Percentiles rank a stretch among this genome's conserved stretches.
Conservation (phyloP, 2,113 vertebrate species). For the Festucalex cinctus region DNA sequence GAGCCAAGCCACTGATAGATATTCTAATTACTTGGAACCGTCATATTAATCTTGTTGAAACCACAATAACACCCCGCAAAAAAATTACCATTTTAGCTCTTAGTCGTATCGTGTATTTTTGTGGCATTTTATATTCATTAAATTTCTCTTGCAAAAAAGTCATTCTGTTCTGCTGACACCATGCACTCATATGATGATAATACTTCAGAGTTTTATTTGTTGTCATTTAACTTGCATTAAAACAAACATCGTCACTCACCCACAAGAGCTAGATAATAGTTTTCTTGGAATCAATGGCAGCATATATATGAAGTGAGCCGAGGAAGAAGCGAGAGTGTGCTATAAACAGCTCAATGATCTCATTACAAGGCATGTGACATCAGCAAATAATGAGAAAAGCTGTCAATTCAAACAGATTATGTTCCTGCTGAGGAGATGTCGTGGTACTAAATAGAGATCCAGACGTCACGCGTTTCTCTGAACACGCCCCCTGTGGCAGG, state of each 20-base stretch:
- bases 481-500: too few relatives aligned
- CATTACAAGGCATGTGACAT: slow-evolving; percentile 32
- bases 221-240: neutral
- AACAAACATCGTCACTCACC: neutral
- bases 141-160: neutral
- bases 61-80: too few relatives aligned
- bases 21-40: slow-evolving; percentile 1
- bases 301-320: slow-evolving; percentile 28
- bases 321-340: neutral
- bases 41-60: too few relatives aligned
- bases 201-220: too few relatives aligned
- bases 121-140: neutral
- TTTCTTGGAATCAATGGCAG: slow-evolving; percentile 26
- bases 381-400: slow-evolving; percentile 11
- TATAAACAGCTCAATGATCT: slow-evolving; percentile 32
- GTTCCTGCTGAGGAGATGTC: too few relatives aligned
- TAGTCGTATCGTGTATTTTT: too few relatives aligned
- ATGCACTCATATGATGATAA: neutral
- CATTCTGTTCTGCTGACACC: too few relatives aligned
- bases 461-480: too few relatives aligned
- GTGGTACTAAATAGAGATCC: too few relatives aligned
- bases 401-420: neutral
- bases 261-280: neutral
- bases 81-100: too few relatives aligned
- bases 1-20: neutral